Evolutionary conservation across 2,888 invertebrate species (phyloP), one percentile per base, ranked within the genome.

Genomic region (Elmis aenea): DNA sequence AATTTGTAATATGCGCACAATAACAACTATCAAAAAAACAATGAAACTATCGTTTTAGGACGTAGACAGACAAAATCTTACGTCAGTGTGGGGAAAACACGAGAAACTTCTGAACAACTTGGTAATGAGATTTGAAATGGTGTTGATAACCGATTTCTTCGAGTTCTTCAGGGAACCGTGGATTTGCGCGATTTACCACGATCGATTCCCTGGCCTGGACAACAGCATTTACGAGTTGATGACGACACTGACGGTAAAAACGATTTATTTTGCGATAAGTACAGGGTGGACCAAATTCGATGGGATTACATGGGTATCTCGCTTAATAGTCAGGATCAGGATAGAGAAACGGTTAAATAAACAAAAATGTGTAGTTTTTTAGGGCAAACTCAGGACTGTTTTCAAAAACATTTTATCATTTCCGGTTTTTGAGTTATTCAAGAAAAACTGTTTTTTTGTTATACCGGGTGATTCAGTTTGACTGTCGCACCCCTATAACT

Each of bases 21-120:
- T 3, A 5, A 3, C 5, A 9, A 4, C 8, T 9, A 11, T 21
- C 18, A 3, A 3, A 23, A n/a, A n/a, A n/a, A 4, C n/a, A 18
- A 8, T 20, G n/a, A 9, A 29, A 13, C 9, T 11, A 16, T 10
- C 10, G n/a, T 41, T 62, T 26, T 43, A 78, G 76, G 59, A 67
- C 1, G 76, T 84, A 46, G 71, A 76, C 5, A 57, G 71, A 0
- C 73, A 74, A 18, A 78, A 81, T 42, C 53, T 84, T 9, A 64
- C 73, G 1, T 69, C 74, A 40, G 58, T 88, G 18, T 86, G 80
- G 61, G 86, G 85, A 0, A 77, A 81, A 47, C 86, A 88, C 58
- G 84, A 87, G 52, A 72, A 74, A 12, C 66, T 81, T 51, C 71
- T 87, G 40, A 82, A 86, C 62, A 79, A 83, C 53, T 54, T 88